These are phyloP conservation scores for Papilio demoleus DNA, from an alignment of 2,888 invertebrate species.

Conservation along the genomic window DNA sequence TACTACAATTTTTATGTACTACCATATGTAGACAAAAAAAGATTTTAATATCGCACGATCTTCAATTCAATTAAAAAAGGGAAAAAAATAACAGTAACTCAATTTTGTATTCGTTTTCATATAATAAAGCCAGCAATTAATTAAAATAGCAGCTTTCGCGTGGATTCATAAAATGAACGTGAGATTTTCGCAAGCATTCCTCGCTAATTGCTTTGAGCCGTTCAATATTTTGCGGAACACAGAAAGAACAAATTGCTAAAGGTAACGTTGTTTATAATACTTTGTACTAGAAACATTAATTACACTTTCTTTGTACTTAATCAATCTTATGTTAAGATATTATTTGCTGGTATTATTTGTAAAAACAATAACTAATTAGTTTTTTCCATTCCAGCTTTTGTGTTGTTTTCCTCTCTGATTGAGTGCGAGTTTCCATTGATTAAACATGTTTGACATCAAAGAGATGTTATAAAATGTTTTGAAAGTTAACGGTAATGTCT, in stretches of 20 bases:
- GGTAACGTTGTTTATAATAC: background rate
- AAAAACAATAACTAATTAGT: background rate
- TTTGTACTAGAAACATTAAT: slow-evolving; percentile 8
- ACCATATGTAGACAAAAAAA: background rate
- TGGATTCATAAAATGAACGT: slow-evolving; percentile 38
- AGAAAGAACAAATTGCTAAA: slow-evolving; percentile 57
- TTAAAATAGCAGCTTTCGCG: slow-evolving; percentile 38
- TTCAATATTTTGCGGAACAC: slow-evolving; percentile 32
- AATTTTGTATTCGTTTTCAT: slow-evolving; percentile 31
- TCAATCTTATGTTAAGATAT: background rate
- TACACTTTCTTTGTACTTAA: background rate
- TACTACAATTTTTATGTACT: background rate
- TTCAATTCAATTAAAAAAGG: slow-evolving; percentile 1
- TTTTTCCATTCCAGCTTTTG: background rate
- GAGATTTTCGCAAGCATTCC: slow-evolving; percentile 37
- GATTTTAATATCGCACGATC: background rate
- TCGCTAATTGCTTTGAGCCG: slow-evolving; percentile 39
- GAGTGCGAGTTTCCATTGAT: too few relatives aligned
- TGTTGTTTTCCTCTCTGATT: too few relatives aligned
- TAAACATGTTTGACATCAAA: background rate
- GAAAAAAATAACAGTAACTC: slow-evolving; percentile 14
- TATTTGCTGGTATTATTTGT: background rate
- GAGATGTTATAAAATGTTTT: too few relatives aligned
- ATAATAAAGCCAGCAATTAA: slow-evolving; percentile 38
- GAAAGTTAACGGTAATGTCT: too few relatives aligned